Conservation (phyloP, 2,797 vertebrate genomes). For the Intellagama lesueurii region DNA sequence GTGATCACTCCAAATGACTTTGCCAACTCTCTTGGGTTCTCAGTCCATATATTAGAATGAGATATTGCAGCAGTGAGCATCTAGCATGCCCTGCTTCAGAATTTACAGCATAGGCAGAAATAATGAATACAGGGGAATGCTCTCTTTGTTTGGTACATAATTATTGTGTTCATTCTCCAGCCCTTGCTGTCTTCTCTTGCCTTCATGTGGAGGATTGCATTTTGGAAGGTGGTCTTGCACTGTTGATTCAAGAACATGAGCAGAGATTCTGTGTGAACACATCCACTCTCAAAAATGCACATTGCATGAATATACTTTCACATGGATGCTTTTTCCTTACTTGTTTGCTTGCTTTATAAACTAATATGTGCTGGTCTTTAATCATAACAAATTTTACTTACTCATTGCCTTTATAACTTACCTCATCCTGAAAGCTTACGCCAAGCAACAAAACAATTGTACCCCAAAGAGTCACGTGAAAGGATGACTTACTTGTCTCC, state of each 20-base stretch:
- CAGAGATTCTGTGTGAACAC: not conserved
- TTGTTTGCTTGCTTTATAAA: not conserved
- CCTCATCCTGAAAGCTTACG: not conserved
- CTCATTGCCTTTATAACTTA: no score
- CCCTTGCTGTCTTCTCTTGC: not conserved
- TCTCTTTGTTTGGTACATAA: not conserved
- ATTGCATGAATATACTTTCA: not conserved
- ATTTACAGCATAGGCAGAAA: not conserved
- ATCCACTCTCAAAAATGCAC: not conserved
- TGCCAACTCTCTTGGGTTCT: not conserved
- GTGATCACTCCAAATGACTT: not conserved
- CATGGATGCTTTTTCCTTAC: no score
- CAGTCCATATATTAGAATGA: not conserved
- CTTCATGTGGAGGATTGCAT: not conserved
- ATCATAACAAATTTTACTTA: no score
- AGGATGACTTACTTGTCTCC: not conserved
- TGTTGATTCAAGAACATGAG: not conserved
- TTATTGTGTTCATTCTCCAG: not conserved
- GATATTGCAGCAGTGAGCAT: not conserved
- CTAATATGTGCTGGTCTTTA: not conserved
- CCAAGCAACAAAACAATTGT: not conserved
- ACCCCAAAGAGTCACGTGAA: not conserved
- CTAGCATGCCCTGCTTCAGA: not conserved
- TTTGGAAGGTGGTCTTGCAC: not conserved
- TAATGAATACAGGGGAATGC: not conserved